A percentile compares a stretch with the other conserved stretches of the same genome.
These are phyloP conservation scores for Phodopus roborovskii DNA, from an alignment of 2,113 vertebrate species.

Conservation along the genomic window DNA sequence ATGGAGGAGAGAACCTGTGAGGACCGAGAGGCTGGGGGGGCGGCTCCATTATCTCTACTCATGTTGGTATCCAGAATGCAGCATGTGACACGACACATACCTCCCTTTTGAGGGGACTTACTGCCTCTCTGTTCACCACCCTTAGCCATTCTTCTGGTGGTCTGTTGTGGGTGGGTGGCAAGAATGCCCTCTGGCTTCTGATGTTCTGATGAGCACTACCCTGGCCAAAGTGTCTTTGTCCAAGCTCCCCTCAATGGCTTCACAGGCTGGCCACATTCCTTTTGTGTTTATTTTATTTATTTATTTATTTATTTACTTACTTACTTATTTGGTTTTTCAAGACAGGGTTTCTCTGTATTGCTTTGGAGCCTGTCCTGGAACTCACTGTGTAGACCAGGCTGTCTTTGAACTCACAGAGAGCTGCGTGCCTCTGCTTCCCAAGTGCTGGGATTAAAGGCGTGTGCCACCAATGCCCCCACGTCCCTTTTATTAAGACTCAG, in stretches of 20 bases:
- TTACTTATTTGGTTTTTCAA: too few species aligned
- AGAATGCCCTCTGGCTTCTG: neutral
- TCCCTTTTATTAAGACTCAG: too few species aligned
- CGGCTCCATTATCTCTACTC: neutral
- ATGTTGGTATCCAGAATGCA: neutral
- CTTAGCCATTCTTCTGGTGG: neutral
- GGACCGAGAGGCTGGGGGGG: neutral
- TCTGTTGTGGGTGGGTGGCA: too few species aligned
- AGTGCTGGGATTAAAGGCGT: too few species aligned
- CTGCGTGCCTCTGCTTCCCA: too few species aligned
- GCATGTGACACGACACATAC: neutral
- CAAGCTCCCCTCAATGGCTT: neutral
- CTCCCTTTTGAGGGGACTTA: neutral
- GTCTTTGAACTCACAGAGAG: too few species aligned
- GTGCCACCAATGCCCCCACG: too few species aligned
- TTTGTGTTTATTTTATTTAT: too few species aligned
- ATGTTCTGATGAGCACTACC: neutral
- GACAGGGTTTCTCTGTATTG: too few species aligned
- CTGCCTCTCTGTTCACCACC: neutral
- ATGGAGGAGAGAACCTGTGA: neutral
- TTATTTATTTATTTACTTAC: too few species aligned
- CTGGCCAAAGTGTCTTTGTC: neutral
- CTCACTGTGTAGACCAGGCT: too few species aligned
- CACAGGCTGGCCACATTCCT: neutral
- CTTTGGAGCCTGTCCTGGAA: too few species aligned